phyloP scores from a whole-genome alignment of 2,888 invertebrate genomes.

The Melieria crassipennis region DNA sequence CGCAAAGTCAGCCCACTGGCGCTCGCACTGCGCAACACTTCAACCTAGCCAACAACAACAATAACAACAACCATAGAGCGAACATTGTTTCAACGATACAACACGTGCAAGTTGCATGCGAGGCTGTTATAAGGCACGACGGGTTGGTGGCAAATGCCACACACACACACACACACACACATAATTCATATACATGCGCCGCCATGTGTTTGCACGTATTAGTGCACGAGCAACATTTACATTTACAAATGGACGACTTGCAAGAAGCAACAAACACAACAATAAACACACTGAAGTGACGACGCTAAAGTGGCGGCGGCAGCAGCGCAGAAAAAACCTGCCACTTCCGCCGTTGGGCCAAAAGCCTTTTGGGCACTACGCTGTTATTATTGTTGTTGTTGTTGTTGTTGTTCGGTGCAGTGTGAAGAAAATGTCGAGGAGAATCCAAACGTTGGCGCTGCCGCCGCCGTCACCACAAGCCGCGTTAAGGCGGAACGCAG shows the following conservation, averaged over 20 bases:
- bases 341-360: neutral
- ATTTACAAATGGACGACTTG: neutral
- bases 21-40: too few species aligned
- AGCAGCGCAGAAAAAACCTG: neutral
- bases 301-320: too few species aligned
- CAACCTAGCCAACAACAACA: neutral
- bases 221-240: neutral
- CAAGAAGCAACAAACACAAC: conserved; percentile 4
- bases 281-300: neutral
- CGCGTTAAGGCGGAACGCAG: neutral
- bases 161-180: conserved; percentile 8
- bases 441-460: neutral
- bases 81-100: neutral
- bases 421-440: neutral
- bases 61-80: neutral
- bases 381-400: too few species aligned
- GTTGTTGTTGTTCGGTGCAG: neutral
- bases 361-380: neutral
- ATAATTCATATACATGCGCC: too few species aligned
- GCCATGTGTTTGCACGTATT: too few species aligned
- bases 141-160: neutral
- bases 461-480: neutral
- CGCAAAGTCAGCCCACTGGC: too few species aligned
- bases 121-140: neutral
- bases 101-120: conserved; percentile 4